Evolutionary conservation across 2,113 vertebrate genomes (phyloP).

Genomic region (Raja brachyura): DNA sequence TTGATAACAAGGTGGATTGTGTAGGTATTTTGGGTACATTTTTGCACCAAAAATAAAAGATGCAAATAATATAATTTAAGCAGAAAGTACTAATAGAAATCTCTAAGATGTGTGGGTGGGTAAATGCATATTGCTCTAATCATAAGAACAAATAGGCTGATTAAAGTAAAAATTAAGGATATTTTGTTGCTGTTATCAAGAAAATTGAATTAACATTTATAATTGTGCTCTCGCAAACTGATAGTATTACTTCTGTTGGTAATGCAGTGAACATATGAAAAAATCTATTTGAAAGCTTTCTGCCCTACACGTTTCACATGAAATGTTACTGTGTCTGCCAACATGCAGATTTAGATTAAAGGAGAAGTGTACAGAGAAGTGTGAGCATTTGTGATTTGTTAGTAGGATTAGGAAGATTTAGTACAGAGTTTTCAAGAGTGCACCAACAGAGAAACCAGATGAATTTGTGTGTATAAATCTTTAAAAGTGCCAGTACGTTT

Average conservation of each 20-base stretch:
- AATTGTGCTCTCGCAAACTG: background rate
- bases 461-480: no score
- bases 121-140: background rate
- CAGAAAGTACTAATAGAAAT: background rate
- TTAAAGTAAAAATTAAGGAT: background rate
- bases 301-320: no score
- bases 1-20: background rate
- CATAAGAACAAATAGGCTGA: background rate
- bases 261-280: background rate
- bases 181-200: background rate
- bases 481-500: no score
- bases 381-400: no score
- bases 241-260: background rate
- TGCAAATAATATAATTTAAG: background rate
- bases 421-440: no score
- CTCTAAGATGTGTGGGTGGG: background rate
- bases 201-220: no score
- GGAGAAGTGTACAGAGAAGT: no score
- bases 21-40: background rate
- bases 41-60: background rate
- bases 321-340: no score
- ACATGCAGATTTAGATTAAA: no score
- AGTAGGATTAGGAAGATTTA: no score
- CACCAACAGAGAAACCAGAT: no score
- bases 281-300: no score